Evolutionary conservation across 2,113 vertebrate species (phyloP), one percentile per base, ranked within the genome.

Genomic region (Serinus canaria): DNA sequence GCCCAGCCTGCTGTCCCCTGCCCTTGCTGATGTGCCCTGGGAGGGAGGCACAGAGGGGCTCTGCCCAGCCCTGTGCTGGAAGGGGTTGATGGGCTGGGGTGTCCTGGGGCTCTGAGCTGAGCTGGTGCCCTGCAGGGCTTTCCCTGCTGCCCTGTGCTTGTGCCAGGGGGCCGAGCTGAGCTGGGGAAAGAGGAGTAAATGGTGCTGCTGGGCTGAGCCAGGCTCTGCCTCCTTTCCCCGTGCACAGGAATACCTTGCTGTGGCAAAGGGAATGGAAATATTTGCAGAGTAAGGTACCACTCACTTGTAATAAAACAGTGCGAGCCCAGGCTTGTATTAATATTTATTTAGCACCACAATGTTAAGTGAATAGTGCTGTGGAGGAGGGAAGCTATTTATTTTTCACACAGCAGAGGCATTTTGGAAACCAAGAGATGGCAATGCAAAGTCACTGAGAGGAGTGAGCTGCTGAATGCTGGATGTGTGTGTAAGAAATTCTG

Each of bases 331-430:
- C 90, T 90, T 96, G 37, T 28, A 86, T 93, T 93, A 96, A 93
- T 94, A 93, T 95, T 97, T 94, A 94, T 95, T 94, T 94, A 94
- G 66, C 59, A 74, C 55, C 73, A 60, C 15, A 24, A 2, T 44
- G 79, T 77, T 85, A 85, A 93, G 76, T 86, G 92, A 86, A 20
- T 55, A 78, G 87, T 5, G 4, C 82, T 72, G 87, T 44, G 75
- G 56, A 90, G 73, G 90, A 90, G 88, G 84, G 50, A 92, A 88
- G 90, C 83, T 94, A 24, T 95, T 94, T 95, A 22, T 96, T 95
- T 96, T 96, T 93, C 94, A 93, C 93, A 89, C 72, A 95, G 83
- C 79, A 89, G 86, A 86, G 47, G 59, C 73, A 83, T 86, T 96
- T 92, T 92, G 79, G 67, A 86, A 95, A 97, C 88, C 85, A 95